Conservation (phyloP, 2,888 invertebrate species). For the Chaetogeoica ovagalla region DNA sequence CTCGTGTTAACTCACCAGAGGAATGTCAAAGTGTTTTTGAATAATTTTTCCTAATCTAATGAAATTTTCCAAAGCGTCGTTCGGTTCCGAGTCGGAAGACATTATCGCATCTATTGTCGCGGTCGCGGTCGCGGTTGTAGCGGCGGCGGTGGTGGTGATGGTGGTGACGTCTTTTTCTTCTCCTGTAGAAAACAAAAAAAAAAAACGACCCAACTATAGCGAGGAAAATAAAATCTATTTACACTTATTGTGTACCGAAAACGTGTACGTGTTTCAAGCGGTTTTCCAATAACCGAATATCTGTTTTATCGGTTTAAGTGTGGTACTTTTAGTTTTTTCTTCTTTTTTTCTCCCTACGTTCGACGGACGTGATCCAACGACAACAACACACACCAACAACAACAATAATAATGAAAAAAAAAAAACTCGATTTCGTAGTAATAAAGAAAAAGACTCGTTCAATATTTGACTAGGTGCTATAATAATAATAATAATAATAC, state of each 20-base stretch:
- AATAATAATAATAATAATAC: slow-evolving; percentile 4
- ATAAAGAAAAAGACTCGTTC: background rate
- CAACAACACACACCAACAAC: too few species aligned
- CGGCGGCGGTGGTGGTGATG: background rate
- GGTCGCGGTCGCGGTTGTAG: background rate
- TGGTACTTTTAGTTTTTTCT: background rate
- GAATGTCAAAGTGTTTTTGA: slow-evolving; percentile 43
- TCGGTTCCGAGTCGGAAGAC: slow-evolving; percentile 4
- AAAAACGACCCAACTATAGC: background rate
- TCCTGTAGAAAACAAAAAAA: slow-evolving; percentile 2
- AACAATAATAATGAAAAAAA: too few species aligned
- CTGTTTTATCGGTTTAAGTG: slow-evolving; percentile 6
- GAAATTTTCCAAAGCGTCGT: slow-evolving; percentile 5
- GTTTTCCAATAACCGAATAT: slow-evolving; percentile 27
- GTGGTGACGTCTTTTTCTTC: background rate
- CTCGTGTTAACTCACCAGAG: slow-evolving; percentile 31
- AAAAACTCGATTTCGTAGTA: background rate
- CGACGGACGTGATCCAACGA: slow-evolving; percentile 9
- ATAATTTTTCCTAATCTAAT: background rate
- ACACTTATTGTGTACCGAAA: background rate
- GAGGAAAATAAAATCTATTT: too few species aligned
- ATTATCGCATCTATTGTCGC: slow-evolving; percentile 16
- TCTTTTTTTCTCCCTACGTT: background rate
- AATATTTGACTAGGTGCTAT: slow-evolving; percentile 26
- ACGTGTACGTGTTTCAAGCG: slow-evolving; percentile 12